phyloP scores from a whole-genome alignment of 2,113 vertebrate genomes.

The Labeo rohita region DNA sequence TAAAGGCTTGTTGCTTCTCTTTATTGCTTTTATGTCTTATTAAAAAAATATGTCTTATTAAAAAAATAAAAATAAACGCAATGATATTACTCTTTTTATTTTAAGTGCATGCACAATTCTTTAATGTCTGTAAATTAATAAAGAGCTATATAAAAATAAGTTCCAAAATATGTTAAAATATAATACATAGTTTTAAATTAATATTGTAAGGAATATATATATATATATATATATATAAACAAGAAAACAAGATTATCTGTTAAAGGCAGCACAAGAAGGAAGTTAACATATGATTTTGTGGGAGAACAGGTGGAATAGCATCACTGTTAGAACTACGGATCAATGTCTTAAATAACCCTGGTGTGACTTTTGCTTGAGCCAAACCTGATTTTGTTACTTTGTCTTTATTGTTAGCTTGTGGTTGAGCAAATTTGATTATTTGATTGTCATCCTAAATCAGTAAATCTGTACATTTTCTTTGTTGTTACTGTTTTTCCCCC shows the following conservation, averaged over 20 bases:
- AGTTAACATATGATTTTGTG: background rate
- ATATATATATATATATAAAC: too few species aligned
- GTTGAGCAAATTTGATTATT: background rate
- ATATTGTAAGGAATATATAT: too few species aligned
- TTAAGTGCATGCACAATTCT: background rate
- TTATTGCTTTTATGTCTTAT: background rate
- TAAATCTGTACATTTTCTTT: background rate
- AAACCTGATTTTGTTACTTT: background rate
- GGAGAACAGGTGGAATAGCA: background rate
- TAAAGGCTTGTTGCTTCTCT: background rate
- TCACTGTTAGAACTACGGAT: background rate
- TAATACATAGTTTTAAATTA: too few species aligned
- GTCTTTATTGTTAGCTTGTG: background rate
- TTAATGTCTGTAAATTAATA: background rate
- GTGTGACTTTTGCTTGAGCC: background rate
- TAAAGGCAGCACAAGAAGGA: background rate
- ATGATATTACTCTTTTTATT: background rate
- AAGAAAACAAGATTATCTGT: too few species aligned
- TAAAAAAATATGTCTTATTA: background rate
- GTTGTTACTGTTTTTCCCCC: background rate
- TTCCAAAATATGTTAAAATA: background rate
- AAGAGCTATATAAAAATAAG: background rate
- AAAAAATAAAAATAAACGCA: background rate
- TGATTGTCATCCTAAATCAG: background rate
- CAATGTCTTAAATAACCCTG: slow-evolving; percentile 1